Conservation (phyloP, 2,797 vertebrate species). For the Falco peregrinus region DNA sequence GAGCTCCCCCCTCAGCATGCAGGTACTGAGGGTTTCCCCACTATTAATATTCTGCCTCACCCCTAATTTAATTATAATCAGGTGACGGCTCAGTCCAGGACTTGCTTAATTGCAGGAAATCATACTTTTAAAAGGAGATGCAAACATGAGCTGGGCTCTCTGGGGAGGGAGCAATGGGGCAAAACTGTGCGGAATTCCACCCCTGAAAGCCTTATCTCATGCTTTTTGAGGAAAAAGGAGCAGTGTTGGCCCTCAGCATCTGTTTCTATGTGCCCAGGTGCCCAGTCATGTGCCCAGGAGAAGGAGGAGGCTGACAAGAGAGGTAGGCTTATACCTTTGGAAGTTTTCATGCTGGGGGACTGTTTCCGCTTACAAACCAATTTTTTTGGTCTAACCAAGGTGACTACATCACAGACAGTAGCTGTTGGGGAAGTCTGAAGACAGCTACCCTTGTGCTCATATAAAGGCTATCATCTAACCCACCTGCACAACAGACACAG, state of each 20-base stretch:
- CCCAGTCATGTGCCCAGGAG: not conserved
- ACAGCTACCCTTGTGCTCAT: not conserved
- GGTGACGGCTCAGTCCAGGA: not conserved
- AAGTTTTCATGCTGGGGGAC: not conserved
- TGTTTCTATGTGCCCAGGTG: not conserved
- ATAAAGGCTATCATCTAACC: not conserved
- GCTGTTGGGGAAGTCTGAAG: not conserved
- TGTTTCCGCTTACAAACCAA: not conserved
- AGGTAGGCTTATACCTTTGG: not conserved
- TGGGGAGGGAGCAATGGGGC: not conserved
- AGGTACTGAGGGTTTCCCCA: not conserved
- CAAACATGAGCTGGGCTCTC: not conserved
- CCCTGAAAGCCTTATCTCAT: not conserved
- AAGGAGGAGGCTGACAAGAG: not conserved
- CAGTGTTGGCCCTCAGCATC: not conserved
- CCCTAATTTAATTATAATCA: conserved; percentile 26
- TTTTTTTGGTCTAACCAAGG: not conserved
- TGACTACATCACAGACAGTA: not conserved
- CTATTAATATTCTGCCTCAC: not conserved
- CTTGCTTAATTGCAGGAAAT: conserved; percentile 13
- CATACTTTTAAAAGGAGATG: not conserved
- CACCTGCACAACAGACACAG: not conserved
- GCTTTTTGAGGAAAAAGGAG: conserved; percentile 7
- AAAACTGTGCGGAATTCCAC: not conserved
- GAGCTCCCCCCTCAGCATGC: not conserved